These are phyloP conservation scores for Vanessa tameamea DNA, from an alignment of 1,140 invertebrate species.

Conservation along the genomic window DNA sequence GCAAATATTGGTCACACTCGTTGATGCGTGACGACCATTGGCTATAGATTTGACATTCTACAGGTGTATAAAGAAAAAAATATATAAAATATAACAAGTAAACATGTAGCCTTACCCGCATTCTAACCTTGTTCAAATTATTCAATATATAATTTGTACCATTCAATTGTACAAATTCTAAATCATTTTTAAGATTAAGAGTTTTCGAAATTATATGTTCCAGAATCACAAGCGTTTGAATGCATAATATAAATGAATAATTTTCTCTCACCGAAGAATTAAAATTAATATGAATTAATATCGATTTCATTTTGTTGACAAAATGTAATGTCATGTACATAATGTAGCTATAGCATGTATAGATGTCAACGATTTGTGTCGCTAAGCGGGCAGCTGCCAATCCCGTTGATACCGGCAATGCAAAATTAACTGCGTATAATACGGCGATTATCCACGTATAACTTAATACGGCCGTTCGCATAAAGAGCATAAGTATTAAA, in stretches of 20 bases:
- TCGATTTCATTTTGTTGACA: too few relatives aligned
- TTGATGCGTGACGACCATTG: constrained; percentile 59
- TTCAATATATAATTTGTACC: too few relatives aligned
- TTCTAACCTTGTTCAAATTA: too few relatives aligned
- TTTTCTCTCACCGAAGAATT: too few relatives aligned
- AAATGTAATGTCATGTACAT: constrained; percentile 13
- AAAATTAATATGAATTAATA: too few relatives aligned
- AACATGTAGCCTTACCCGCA: too few relatives aligned
- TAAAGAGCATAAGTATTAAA: constrained; percentile 78
- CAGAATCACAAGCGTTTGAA: too few relatives aligned
- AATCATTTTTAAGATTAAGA: too few relatives aligned
- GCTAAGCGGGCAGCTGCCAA: constrained; percentile 64
- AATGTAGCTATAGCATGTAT: constrained; percentile 14
- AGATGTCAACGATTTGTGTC: constrained; percentile 60
- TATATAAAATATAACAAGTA: too few relatives aligned
- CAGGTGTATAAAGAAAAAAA: constrained; percentile 8
- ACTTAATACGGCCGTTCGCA: constrained; percentile 75
- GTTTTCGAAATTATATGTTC: too few relatives aligned
- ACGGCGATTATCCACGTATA: constrained; percentile 77
- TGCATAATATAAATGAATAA: too few relatives aligned
- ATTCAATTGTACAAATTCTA: too few relatives aligned
- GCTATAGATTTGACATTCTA: neutral
- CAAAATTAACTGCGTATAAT: constrained; percentile 78
- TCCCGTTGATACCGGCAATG: constrained; percentile 57
- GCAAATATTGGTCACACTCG: constrained; percentile 76